These are phyloP conservation scores for Mormyrops attenuatus DNA, from an alignment of 2,797 vertebrate species.

Conservation along the genomic window DNA sequence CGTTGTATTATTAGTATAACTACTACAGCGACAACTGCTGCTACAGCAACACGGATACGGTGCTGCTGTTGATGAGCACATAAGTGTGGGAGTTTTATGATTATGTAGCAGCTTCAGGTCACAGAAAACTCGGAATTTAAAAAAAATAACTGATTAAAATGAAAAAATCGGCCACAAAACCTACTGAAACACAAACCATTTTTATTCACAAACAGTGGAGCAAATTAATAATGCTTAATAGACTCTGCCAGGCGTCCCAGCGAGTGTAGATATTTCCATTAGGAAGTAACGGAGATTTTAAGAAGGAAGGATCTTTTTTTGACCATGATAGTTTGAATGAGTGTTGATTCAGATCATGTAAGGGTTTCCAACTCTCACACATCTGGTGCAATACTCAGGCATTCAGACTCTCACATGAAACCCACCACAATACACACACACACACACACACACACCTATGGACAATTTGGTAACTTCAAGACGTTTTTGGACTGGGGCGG, in stretches of 20 bases:
- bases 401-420: background rate
- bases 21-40: background rate
- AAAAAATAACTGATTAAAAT: background rate
- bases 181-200: background rate
- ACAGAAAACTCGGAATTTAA: background rate
- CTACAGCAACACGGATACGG: background rate
- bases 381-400: too few species aligned
- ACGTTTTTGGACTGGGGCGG: background rate
- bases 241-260: conserved; percentile 14
- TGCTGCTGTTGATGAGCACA: background rate
- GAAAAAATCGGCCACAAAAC: background rate
- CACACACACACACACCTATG: background rate
- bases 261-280: background rate
- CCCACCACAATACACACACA: background rate
- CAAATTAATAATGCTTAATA: conserved; percentile 22
- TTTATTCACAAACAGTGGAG: conserved; percentile 15
- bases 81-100: background rate
- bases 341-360: background rate
- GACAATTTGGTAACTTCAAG: background rate
- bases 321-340: background rate
- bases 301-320: background rate
- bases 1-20: background rate
- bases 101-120: background rate
- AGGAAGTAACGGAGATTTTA: background rate
- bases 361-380: background rate